A percentile compares a stretch with the other conserved stretches of the same genome.
phyloP scores from a whole-genome alignment of 2,797 vertebrate genomes.

The Epinephelus awoara region DNA sequence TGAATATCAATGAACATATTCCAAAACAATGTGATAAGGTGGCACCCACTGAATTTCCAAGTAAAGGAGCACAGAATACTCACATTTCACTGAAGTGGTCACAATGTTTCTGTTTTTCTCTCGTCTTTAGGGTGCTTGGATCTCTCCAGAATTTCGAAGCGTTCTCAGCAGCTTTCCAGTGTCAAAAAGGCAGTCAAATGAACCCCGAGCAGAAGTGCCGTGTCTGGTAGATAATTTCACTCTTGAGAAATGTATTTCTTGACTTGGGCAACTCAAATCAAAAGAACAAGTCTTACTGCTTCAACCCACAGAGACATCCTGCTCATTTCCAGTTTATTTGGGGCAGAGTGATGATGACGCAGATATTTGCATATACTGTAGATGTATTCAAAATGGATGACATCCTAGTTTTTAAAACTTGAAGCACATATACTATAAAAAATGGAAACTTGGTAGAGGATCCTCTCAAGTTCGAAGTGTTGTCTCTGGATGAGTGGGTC shows the following conservation, averaged over 20 bases:
- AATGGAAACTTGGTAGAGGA: conserved; percentile 40
- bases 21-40: no score
- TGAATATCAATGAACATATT: no score
- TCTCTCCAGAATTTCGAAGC: conserved; percentile 96
- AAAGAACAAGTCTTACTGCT: conserved; percentile 57
- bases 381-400: conserved; percentile 27
- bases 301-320: conserved; percentile 54
- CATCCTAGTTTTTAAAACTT: conserved; percentile 30
- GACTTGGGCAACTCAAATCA: conserved; percentile 51
- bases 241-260: conserved; percentile 39
- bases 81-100: not conserved
- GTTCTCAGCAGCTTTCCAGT: conserved; percentile 94
- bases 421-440: conserved; percentile 7
- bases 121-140: conserved; percentile 90
- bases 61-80: no score
- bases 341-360: conserved; percentile 29
- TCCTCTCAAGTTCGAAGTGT: conserved; percentile 42
- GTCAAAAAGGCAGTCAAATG: conserved; percentile 90
- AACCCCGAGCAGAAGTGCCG: conserved; percentile 91
- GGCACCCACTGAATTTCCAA: no score
- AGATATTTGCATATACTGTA: conserved; percentile 41
- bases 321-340: conserved; percentile 56
- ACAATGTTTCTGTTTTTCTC: conserved; percentile 33
- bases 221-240: conserved; percentile 89
- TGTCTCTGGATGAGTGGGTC: conserved; percentile 56